These are phyloP conservation scores for Gymnocheta viridis DNA, from an alignment of 2,888 invertebrate species.

Conservation along the genomic window DNA sequence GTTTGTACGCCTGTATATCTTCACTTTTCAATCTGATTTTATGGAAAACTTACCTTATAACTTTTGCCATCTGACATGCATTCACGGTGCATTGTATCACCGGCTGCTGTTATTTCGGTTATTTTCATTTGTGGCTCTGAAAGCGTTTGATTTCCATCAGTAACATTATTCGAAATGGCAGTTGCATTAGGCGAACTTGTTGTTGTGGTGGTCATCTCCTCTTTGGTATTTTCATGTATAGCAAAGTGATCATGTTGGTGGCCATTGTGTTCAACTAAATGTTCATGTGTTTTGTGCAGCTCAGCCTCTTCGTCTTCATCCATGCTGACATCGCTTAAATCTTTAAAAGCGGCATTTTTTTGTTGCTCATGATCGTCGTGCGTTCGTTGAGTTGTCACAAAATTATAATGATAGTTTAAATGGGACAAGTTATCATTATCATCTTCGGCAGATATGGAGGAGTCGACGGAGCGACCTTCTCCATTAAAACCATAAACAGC, in stretches of 20 bases:
- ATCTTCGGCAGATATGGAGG: slow-evolving; percentile 72
- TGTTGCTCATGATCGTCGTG: slow-evolving; percentile 62
- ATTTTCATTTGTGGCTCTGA: slow-evolving; percentile 76
- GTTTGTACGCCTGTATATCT: not conserved
- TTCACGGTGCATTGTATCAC: slow-evolving; percentile 77
- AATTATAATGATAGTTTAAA: slow-evolving; percentile 73
- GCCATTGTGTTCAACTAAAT: slow-evolving; percentile 51
- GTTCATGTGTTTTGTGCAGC: slow-evolving; percentile 52
- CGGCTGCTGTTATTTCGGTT: slow-evolving; percentile 78
- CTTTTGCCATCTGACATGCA: slow-evolving; percentile 82
- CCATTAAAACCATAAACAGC: slow-evolving; percentile 74
- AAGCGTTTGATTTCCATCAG: slow-evolving; percentile 29
- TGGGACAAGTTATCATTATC: slow-evolving; percentile 66
- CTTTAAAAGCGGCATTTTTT: slow-evolving; percentile 79
- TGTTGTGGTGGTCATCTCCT: slow-evolving; percentile 41
- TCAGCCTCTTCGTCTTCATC: slow-evolving; percentile 82
- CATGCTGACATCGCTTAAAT: slow-evolving; percentile 91
- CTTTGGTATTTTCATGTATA: slow-evolving; percentile 62
- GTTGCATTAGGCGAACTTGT: slow-evolving; percentile 66
- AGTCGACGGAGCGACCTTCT: slow-evolving; percentile 76
- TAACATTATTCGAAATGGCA: slow-evolving; percentile 53
- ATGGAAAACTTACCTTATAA: slow-evolving; percentile 83
- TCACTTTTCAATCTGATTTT: not conserved
- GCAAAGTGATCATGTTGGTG: slow-evolving; percentile 55
- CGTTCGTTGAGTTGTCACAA: slow-evolving; percentile 74